Conservation (phyloP, 1,140 invertebrate genomes). For the Oryzaephilus surinamensis region DNA sequence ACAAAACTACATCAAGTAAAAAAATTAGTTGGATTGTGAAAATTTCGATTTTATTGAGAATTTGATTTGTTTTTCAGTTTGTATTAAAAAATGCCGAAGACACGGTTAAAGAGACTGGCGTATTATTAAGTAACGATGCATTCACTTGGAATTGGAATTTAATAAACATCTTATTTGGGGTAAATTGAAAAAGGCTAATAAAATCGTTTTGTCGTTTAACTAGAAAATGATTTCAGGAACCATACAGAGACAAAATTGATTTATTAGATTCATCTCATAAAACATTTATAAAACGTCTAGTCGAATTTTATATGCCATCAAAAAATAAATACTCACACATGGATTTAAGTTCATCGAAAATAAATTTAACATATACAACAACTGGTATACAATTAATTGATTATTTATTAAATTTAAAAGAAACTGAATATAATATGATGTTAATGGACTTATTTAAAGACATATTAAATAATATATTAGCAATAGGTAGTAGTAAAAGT, state of each 20-base stretch:
- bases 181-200: no score
- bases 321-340: conserved; percentile 75
- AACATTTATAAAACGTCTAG: conserved; percentile 68
- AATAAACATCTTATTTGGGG: conserved; percentile 66
- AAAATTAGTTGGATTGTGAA: conserved; percentile 6
- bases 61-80: conserved; percentile 30
- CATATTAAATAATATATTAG: conserved; percentile 62
- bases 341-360: conserved; percentile 42
- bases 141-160: conserved; percentile 78
- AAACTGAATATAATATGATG: conserved; percentile 47
- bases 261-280: conserved; percentile 65
- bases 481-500: conserved; percentile 59
- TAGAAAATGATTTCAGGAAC: no score
- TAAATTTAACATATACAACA: conserved; percentile 51
- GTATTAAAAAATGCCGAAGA: conserved; percentile 50
- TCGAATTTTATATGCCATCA: conserved; percentile 80
- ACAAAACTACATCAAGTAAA: conserved; percentile 31
- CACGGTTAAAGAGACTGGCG: conserved; percentile 60
- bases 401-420: conserved; percentile 54
- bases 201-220: no score
- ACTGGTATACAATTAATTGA: conserved; percentile 69
- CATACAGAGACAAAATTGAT: conserved; percentile 37
- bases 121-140: conserved; percentile 59
- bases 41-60: conserved; percentile 1
- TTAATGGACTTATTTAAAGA: conserved; percentile 73